Evolutionary conservation across 2,888 invertebrate genomes (phyloP).

Genomic region (Neoascia interrupta): DNA sequence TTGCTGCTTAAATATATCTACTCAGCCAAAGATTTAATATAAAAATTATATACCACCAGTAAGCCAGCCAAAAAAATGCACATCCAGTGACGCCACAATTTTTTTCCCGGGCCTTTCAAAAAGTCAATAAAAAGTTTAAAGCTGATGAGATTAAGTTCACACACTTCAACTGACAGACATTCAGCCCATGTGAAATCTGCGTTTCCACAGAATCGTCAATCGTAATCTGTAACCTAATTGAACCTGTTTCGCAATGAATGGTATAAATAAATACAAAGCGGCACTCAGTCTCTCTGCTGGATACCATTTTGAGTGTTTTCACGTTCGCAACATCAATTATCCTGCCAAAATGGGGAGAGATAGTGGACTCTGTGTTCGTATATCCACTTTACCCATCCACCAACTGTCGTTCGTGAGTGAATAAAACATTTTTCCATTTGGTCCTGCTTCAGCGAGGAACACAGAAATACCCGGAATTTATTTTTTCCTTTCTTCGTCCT

Average conservation of each 20-base stretch:
- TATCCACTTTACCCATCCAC: background rate
- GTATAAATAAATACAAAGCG: conserved; percentile 13
- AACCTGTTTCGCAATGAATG: conserved; percentile 30
- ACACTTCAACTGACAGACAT: too few species aligned
- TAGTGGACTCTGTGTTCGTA: background rate
- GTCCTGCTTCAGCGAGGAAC: background rate
- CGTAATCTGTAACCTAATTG: too few species aligned
- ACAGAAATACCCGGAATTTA: background rate
- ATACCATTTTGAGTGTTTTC: conserved; percentile 47
- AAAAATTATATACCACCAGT: too few species aligned
- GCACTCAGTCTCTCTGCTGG: conserved; percentile 13
- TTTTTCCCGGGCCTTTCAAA: too few species aligned
- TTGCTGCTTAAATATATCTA: too few species aligned
- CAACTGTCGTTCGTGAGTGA: conserved; percentile 13
- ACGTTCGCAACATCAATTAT: conserved; percentile 37
- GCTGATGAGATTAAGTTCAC: too few species aligned
- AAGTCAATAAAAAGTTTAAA: too few species aligned
- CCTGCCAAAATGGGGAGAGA: conserved; percentile 17
- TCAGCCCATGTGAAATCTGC: too few species aligned
- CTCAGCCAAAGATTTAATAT: too few species aligned
- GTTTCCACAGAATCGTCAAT: too few species aligned
- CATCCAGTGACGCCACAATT: too few species aligned
- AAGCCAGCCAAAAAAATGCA: too few species aligned
- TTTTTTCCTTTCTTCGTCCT: background rate
- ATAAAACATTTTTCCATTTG: conserved; percentile 49